Evolutionary conservation across 2,797 vertebrate species (phyloP), one percentile per base, ranked within the genome.

Genomic region (Urophycis tenuis): DNA sequence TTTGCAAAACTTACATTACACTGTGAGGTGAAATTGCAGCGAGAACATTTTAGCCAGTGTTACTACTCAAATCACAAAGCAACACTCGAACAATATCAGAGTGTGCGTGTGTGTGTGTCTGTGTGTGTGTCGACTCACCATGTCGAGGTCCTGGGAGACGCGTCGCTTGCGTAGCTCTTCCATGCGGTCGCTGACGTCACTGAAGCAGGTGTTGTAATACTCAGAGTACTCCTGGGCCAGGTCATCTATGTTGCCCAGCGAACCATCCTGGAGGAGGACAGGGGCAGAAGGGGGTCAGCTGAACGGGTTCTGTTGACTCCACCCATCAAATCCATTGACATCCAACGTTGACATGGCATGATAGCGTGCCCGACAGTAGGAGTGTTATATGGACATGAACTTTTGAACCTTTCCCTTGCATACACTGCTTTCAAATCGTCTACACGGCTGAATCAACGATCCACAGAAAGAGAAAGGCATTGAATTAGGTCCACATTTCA

Each of bases 181-280:
- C 96, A 99, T 96, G 80, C 96, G 95, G 84, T 99, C 97, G 1
- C 93, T 95, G 83, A 99, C 96, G 83, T 99, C 97, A 0, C 95
- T 94, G 88, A 97, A 96, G 86, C 95, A 97, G 84, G 97, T 98
- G 79, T 97, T 98, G 89, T 99, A 99, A 86, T 99, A 99, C 87
- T 99, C 96, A 0, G 98, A 96, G 91, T 98, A 98, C 88, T 99
- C 96, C 87, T 99, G 95, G 0, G 97, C 96, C 87, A 99, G 93
- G 89, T 99, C 98, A 87, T 99, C 97, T 81, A 99, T 99, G 88
- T 96, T 99, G 77, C 96, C 98, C 91, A 99, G 89, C 72, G 98
- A 99, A 82, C 98, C 98, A 78, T 99, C 98, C 98, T 99, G 79
- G 15, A 82, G 25, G 85, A 32, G 79, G 78, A 49, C 82, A 60